Conservation (phyloP, 2,113 vertebrate species). For the Bufo gargarizans region DNA sequence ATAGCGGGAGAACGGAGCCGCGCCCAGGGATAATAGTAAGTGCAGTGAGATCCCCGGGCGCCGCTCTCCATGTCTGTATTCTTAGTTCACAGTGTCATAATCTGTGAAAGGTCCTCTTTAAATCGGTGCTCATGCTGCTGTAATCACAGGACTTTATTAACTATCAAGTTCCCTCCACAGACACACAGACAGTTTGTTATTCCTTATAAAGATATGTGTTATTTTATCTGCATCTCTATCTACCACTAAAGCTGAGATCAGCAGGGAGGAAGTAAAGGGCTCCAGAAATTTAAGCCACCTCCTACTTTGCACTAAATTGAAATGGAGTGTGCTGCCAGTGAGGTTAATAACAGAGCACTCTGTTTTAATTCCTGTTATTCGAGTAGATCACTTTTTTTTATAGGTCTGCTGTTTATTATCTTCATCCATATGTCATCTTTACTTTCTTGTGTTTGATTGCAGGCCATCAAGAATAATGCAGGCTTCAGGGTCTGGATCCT, state of each 20-base stretch:
- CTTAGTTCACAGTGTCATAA: no score
- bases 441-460: background rate
- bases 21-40: no score
- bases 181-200: no score
- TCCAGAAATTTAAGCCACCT: background rate
- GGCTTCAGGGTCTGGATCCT: constrained; percentile 98
- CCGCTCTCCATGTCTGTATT: no score
- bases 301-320: background rate
- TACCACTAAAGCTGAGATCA: background rate
- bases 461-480: constrained; percentile 99
- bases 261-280: background rate
- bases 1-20: no score
- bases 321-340: background rate
- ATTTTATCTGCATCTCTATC: background rate
- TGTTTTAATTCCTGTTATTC: no score
- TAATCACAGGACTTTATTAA: background rate
- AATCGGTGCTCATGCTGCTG: background rate
- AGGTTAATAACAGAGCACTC: background rate
- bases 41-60: no score
- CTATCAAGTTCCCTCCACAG: background rate
- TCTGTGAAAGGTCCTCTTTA: no score
- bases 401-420: background rate
- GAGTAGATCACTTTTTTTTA: no score
- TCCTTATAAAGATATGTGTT: background rate
- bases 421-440: background rate